Evolutionary conservation across 2,113 vertebrate genomes (phyloP), one percentile per base, ranked within the genome.

Genomic region (Paratilapia polleni): DNA sequence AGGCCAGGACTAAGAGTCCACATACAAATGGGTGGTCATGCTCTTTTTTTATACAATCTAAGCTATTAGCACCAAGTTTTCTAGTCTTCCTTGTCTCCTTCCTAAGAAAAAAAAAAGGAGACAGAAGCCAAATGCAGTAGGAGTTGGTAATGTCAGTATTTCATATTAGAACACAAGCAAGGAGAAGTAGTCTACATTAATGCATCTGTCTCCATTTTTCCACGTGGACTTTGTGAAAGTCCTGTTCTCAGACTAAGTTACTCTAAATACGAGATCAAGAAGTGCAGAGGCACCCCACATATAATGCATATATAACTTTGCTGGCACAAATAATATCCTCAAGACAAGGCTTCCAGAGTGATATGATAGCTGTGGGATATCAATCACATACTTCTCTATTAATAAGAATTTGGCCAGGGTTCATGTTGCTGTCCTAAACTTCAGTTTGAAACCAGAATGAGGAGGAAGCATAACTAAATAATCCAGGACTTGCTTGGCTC

Each of bases 371-470:
- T 86, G 87, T 87, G 94, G 95, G 94, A 96, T 95, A 95, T 89
- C 91, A 95, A 91, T 94, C 93, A 94, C 92, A 92, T 94, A 94
- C 89, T 96, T 88, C 85, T 93, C 93, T 94, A 96, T 96, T 96
- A 97, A 97, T 95, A 95, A 97, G 95, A 95, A 88, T 94, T 94
- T 97, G 97, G 96, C 96, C 81, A 4, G 79, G n/a, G 79, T 95
- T 97, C 94, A 95, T 82, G 90, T 88, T 86, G 85, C 91, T 91
- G 93, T 85, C 85, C 82, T 68, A 93, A 95, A 94, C 92, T 94
- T 93, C 79, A 78, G 93, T 87, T 93, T 93, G 92, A 92, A 93
- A 87, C 63, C 38, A 41, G 70, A 80, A 86, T 63, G 60, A 78
- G 78, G 66, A 80, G 87, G 80, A 87, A 84, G 85, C 92, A 92